Evolutionary conservation across 2,888 invertebrate genomes (phyloP), one percentile per base, ranked within the genome.

Genomic region (Carterocephalus palaemon): DNA sequence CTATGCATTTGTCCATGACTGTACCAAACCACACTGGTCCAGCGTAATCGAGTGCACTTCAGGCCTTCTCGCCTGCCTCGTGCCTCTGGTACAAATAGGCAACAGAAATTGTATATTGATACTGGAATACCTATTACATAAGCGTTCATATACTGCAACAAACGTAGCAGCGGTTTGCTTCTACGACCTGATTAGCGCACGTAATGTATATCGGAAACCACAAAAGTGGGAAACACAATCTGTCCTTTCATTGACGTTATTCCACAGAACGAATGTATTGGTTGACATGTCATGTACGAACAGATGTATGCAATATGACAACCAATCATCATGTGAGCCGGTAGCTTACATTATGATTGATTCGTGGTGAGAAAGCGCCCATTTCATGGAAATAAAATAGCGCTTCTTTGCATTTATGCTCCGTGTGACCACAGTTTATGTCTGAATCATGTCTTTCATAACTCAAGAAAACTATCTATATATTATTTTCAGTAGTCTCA

Each of bases 161-260:
- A 32, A 37, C 17, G 9, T 31, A 31, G 10, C 16, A 31, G 16
- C 22, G 8, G 34, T 45, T 13, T 19, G 36, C n/a, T n/a, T n/a
- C n/a, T 29, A 13, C 43, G 43, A 37, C 43, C 43, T 37, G 43
- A 45, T 45, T 45, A 31, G 37, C 29, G 32, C 36, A 31, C 29
- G 37, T 45, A 40, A 37, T 45, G 37, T 28, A 45, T 45, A 45
- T 45, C 43, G 43, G 37, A 37, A 45, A 45, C 43, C 43, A 43
- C 43, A 45, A 29, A 43, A 23, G 29, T 43, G 36, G 36, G 43
- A 20, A 43, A 36, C 29, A 23, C 23, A 36, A 43, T 34, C 43
- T 36, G 36, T 36, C 43, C 43, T 43, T 43, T 43, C 43, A 43
- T 43, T 43, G 43, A 43, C 34, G 43, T 43, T 43, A 28, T 36